phyloP scores from a whole-genome alignment of 2,797 vertebrate species.

The Coccyzus lansbergi region DNA sequence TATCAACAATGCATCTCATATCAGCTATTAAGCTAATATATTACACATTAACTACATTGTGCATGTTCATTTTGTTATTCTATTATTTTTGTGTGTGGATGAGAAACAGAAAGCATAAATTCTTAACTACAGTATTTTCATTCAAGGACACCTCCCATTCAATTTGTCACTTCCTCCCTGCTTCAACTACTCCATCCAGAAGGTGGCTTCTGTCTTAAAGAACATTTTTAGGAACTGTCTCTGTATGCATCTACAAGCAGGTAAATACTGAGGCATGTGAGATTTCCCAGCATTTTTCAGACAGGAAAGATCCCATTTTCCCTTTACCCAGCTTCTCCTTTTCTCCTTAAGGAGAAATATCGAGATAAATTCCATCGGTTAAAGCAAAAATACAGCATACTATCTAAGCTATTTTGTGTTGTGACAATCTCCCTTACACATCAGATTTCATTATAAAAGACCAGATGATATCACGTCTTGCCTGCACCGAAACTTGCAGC shows the following conservation, averaged over 20 bases:
- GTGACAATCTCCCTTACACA: neutral
- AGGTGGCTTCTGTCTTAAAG: neutral
- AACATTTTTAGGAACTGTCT: neutral
- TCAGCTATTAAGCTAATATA: neutral
- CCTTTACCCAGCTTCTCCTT: neutral
- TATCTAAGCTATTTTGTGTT: neutral
- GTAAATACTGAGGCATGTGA: neutral
- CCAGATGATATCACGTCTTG: neutral
- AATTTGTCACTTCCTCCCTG: neutral
- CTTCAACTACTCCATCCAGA: neutral
- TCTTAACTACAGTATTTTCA: neutral
- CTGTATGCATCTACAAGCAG: neutral
- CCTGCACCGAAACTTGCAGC: neutral
- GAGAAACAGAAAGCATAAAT: neutral
- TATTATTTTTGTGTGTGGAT: no score
- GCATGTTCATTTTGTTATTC: neutral
- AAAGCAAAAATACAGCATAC: neutral
- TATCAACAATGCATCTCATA: neutral
- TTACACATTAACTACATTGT: fast-evolving
- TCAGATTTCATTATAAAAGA: neutral
- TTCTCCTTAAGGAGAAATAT: neutral
- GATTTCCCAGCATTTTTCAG: neutral
- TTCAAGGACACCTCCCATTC: neutral
- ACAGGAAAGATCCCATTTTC: neutral
- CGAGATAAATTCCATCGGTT: neutral